Evolutionary conservation across 2,113 vertebrate species (phyloP), one percentile per base, ranked within the genome.

Genomic region (Geothlypis trichas): DNA sequence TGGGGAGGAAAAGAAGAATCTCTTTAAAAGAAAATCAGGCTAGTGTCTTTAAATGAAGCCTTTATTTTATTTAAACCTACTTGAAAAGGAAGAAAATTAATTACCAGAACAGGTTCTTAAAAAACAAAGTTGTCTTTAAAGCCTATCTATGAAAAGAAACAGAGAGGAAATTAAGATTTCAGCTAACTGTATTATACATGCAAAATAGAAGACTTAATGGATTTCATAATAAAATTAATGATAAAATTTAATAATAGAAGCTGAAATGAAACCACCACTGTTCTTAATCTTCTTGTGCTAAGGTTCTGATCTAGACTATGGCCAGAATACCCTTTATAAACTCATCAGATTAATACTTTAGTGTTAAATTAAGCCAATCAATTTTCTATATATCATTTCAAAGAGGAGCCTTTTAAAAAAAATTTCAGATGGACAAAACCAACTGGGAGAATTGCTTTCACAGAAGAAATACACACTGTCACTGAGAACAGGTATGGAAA

Each of bases 1-100:
- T 99, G 96, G 41, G 67, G 77, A 95, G 93, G 61, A 95, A 89
- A 83, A 93, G 51, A 87, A 84, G 26, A 86, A 77, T 37, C 30
- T 83, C 28, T 89, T 89, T 72, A 88, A 58, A 62, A 91, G 62
- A 85, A 84, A 74, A 75, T 68, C 37, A 63, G 62, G 26, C 52
- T 63, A 83, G 3, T 35, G 28, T 15, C 47, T 79, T 78, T 35
- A 85, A 80, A 82, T 14, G 17, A 78, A 67, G 23, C 24, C 21
- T 79, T 89, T 61, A 33, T 71, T 95, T 89, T 51, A 87, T 62
- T 93, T 69, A 68, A 84, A 46, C 3, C 28, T 76, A 31, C 73
- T 76, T 69, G 68, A 75, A 95, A 91, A 52, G 8, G 41, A 75
- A 95, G 35, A 83, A 85, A 80, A 93, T n/a, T 44, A 92, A 93